Evolutionary conservation across 2,797 vertebrate genomes (phyloP).

Genomic region (Chromobotia macracanthus): DNA sequence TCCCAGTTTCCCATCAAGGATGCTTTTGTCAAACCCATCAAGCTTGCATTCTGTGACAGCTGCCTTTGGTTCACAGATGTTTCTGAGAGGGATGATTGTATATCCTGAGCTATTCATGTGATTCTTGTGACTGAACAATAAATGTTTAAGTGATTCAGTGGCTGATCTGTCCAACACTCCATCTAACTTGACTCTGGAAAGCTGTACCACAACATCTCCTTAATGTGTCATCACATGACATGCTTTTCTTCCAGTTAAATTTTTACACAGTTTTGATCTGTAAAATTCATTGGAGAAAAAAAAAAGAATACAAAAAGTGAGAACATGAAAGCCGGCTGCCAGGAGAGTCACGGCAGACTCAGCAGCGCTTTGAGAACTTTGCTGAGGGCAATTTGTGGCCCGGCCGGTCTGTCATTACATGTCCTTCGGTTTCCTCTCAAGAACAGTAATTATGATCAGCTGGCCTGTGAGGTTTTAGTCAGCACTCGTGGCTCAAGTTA

Average conservation of each 20-base stretch:
- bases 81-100: constrained; percentile 28
- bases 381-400: not conserved
- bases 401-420: constrained; percentile 1
- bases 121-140: constrained; percentile 27
- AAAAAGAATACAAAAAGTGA: not conserved
- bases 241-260: not conserved
- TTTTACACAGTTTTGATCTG: not conserved
- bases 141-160: constrained; percentile 6
- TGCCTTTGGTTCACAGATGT: constrained; percentile 30
- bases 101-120: constrained; percentile 1
- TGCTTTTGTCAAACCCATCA: constrained; percentile 19
- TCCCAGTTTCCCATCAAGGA: constrained; percentile 12
- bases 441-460: constrained; percentile 17
- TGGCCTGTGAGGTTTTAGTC: constrained; percentile 6
- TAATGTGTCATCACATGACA: not conserved
- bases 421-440: constrained; percentile 13
- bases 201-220: not conserved
- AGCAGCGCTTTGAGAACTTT: not conserved
- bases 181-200: not conserved
- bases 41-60: constrained; percentile 21
- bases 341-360: not conserved
- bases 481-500: constrained; percentile 2
- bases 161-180: constrained; percentile 8
- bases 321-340: not conserved
- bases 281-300: not conserved